Evolutionary conservation across 2,797 vertebrate species (phyloP).

Genomic region (Euthynnus affinis): DNA sequence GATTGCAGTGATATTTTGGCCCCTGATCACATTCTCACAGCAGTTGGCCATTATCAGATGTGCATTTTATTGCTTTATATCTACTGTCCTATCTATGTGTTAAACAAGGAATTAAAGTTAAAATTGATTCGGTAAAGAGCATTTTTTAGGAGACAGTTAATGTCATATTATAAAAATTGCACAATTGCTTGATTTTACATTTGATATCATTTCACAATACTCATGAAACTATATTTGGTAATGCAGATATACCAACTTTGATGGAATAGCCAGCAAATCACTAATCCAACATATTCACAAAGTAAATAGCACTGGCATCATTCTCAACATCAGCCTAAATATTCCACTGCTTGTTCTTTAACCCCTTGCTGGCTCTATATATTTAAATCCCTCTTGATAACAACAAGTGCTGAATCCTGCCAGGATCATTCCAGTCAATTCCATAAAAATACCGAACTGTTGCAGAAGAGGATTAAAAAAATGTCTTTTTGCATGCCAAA

Average conservation of each 20-base stretch:
- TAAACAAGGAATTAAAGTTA: not conserved
- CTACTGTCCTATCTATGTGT: not conserved
- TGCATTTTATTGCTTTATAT: not conserved
- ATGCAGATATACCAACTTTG: not conserved
- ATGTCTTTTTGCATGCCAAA: constrained; percentile 13
- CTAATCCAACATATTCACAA: constrained; percentile 21
- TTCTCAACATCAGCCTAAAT: not conserved
- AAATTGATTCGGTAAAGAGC: no score
- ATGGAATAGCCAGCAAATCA: not conserved
- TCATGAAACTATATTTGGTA: not conserved
- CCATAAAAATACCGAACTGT: constrained; percentile 31
- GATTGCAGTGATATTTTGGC: constrained; percentile 5
- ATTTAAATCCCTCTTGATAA: constrained; percentile 39
- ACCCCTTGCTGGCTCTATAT: constrained; percentile 10
- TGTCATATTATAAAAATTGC: not conserved
- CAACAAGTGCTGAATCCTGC: constrained; percentile 39
- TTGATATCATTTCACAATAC: not conserved
- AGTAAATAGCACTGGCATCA: constrained; percentile 9
- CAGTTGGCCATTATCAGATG: constrained; percentile 3
- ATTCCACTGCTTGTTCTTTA: not conserved
- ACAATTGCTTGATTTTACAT: not conserved
- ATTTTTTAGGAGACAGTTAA: no score
- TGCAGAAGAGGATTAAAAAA: constrained; percentile 17
- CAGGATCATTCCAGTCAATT: constrained; percentile 26
- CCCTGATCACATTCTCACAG: constrained; percentile 5